Conservation (phyloP, 2,888 invertebrate genomes). For the Agriopis leucophaearia region DNA sequence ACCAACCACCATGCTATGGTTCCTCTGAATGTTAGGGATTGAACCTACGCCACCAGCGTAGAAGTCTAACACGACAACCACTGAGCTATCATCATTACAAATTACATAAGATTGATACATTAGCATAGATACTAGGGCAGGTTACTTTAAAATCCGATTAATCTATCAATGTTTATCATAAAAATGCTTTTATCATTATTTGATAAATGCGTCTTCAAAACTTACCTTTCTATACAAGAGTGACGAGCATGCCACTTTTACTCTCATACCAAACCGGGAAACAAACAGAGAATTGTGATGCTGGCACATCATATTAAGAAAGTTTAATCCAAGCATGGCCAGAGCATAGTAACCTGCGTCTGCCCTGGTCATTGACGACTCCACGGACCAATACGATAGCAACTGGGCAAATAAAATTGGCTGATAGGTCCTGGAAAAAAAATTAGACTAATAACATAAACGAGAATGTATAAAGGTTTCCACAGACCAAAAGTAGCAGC, state of each 20-base stretch:
- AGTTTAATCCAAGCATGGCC: slow-evolving; percentile 78
- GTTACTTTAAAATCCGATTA: too few relatives aligned
- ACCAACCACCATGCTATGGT: too few relatives aligned
- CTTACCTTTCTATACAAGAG: slow-evolving; percentile 92
- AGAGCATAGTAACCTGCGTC: slow-evolving; percentile 87
- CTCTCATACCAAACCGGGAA: slow-evolving; percentile 88
- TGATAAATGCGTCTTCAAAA: not conserved
- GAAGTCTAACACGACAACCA: too few relatives aligned
- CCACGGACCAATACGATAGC: slow-evolving; percentile 83
- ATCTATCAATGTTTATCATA: too few relatives aligned
- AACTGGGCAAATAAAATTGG: slow-evolving; percentile 84
- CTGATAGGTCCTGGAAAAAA: slow-evolving; percentile 75
- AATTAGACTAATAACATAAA: not conserved
- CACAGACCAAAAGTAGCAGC: too few relatives aligned
- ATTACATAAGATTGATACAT: too few relatives aligned
- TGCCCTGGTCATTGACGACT: slow-evolving; percentile 59
- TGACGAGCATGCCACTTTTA: slow-evolving; percentile 90
- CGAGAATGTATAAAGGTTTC: too few relatives aligned
- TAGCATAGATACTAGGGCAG: too few relatives aligned
- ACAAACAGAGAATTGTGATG: slow-evolving; percentile 90
- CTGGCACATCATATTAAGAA: slow-evolving; percentile 86
- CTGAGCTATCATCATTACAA: too few relatives aligned
- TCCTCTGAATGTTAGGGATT: too few relatives aligned
- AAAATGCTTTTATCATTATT: not conserved
- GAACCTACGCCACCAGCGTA: too few relatives aligned